Conservation (phyloP, 2,113 vertebrate species). For the Athene cunicularia region DNA sequence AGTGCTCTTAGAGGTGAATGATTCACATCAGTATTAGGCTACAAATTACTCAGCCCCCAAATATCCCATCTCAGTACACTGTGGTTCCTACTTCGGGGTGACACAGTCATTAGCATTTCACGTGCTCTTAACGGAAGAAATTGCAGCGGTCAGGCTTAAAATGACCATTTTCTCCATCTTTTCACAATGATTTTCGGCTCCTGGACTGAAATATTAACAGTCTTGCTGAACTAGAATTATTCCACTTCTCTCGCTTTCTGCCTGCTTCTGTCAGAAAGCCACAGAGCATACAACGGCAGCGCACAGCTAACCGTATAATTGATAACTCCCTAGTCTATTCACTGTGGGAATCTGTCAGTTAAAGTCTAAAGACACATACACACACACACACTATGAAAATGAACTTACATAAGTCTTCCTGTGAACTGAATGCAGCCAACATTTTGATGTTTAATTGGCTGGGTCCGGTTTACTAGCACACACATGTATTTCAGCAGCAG, state of each 20-base stretch:
- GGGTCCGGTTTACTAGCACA: slow-evolving; percentile 67
- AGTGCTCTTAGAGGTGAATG: neutral
- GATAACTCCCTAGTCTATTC: slow-evolving; percentile 79
- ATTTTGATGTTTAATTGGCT: slow-evolving; percentile 82
- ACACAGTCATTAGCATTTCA: neutral
- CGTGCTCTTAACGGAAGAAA: neutral
- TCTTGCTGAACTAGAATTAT: slow-evolving; percentile 73
- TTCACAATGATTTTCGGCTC: slow-evolving; percentile 24
- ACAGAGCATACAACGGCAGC: slow-evolving; percentile 68
- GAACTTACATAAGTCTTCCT: slow-evolving; percentile 77
- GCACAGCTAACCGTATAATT: slow-evolving; percentile 83
- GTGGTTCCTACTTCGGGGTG: neutral
- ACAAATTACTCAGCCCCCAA: neutral
- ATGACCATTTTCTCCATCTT: slow-evolving; percentile 34
- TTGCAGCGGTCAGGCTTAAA: neutral
- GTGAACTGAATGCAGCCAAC: slow-evolving; percentile 69
- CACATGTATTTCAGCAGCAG: slow-evolving; percentile 48
- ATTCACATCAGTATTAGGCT: neutral
- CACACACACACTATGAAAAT: slow-evolving; percentile 74
- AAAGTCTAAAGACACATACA: slow-evolving; percentile 76
- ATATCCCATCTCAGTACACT: neutral
- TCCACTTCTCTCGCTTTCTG: slow-evolving; percentile 65
- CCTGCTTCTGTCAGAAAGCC: slow-evolving; percentile 77
- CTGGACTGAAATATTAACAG: slow-evolving; percentile 69
- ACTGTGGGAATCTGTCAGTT: slow-evolving; percentile 79